Conservation (phyloP, 2,113 vertebrate genomes). For the human (Homo sapiens) region GRCh38 chr5:160966001-160966500, state of each 20-base stretch:
- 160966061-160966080: neutral
- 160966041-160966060: neutral
- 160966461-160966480: neutral
- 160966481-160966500: neutral
- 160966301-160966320: neutral
- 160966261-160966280: neutral
- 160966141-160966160: neutral
- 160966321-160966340: neutral
- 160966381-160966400: neutral
- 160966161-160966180: neutral
- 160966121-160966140: neutral
- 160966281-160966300: neutral
- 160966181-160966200: neutral
- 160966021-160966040: neutral
- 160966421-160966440: neutral
- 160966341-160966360: no score
- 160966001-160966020: neutral
- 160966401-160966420: neutral
- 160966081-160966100: neutral
- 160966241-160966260: neutral
- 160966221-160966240: neutral
- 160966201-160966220: neutral
- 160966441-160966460: neutral
- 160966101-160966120: neutral
- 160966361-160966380: neutral